Evolutionary conservation across 2,888 invertebrate genomes (phyloP), one percentile per base, ranked within the genome.

Genomic region (Hypsopygia costalis): DNA sequence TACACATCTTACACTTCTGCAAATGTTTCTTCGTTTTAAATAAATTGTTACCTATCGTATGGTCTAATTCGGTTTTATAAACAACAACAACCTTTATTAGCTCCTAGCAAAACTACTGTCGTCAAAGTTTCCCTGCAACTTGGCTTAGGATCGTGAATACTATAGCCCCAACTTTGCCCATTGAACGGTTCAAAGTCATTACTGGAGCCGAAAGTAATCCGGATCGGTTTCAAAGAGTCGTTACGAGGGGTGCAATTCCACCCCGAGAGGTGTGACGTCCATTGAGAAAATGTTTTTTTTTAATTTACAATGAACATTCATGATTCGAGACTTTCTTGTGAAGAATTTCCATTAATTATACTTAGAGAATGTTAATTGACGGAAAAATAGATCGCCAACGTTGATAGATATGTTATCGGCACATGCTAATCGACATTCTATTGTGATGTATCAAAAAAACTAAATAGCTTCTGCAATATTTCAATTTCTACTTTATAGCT

Each of bases 221-320:
- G 37, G 34, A 44, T 47, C 41, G 36, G 37, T 46, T 43, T 36
- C 44, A 45, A 51, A 49, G 39, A 44, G 43, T 35, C 43, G 29
- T 45, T 43, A 41, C 6, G 32, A 38, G 46, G 40, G 35, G 41
- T 36, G 30, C 33, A 38, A 21, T 31, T 32, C 47, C 47, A 46
- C 47, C 43, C 49, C 39, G 34, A 21, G 12, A 12, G 36, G 40
- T 39, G 47, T 40, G 40, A 16, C 37, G 40, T 38, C 46, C 49
- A 51, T 54, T 50, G 41, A 52, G 46, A 44, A 36, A 10, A 34
- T 20, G 44, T 45, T 48, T 52, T 44, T 43, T 0, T 12, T 31
- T 11, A 6, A 8, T 4, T 8, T 2, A 25, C 7, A 25, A 25
- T 25, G 25, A 25, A n/a, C n/a, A 16, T 25, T 25, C 25, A 7